Evolutionary conservation across 2,888 invertebrate species (phyloP), one percentile per base, ranked within the genome.

Genomic region (Chydorus sphaericus): DNA sequence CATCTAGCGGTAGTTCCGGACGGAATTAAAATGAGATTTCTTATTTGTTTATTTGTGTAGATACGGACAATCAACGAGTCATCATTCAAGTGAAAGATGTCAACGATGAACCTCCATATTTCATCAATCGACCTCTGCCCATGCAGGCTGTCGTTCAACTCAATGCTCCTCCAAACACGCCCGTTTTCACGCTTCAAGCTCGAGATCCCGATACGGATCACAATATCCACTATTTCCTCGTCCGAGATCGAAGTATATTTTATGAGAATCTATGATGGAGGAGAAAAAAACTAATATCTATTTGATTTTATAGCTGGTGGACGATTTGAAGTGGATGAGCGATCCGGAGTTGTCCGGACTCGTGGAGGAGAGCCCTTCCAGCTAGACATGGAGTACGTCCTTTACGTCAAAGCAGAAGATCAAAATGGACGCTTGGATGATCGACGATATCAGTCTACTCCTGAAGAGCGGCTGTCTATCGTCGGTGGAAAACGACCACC

Each of bases 401-500:
- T 94, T 59, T 93, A 93, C 67, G 93, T 94, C 57, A 92, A 92
- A 70, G 94, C 93, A 1, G 91, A 92, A 72, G 93, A 93, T 75
- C 91, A 88, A 73, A 91, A 89, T 68, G 92, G 92, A 16, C 80
- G 90, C 61, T 82, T 90, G n/a, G 90, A 89, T 65, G 91, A 91
- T 68, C 77, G 86, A 54, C 77, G 85, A 55, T 91, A 83, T 71
- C 92, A 92, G 71, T 85, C 89, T 10, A 92, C 92, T 10, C 85
- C 86, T 14, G 92, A 93, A 69, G 91, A 91, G 67, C 78, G 91
- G 10, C 72, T 93, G 55, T 90, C 90, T 61, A 94, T 96, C 67
- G 89, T 93, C 23, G 96, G 94, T n/a, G 97, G 96, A 57, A 92
- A 94, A 68, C 77, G 96, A 33, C 89, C 93, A 0, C 98, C 98